These are phyloP conservation scores for Taxidea taxus DNA, from an alignment of 2,113 vertebrate genomes.

Conservation along the genomic window DNA sequence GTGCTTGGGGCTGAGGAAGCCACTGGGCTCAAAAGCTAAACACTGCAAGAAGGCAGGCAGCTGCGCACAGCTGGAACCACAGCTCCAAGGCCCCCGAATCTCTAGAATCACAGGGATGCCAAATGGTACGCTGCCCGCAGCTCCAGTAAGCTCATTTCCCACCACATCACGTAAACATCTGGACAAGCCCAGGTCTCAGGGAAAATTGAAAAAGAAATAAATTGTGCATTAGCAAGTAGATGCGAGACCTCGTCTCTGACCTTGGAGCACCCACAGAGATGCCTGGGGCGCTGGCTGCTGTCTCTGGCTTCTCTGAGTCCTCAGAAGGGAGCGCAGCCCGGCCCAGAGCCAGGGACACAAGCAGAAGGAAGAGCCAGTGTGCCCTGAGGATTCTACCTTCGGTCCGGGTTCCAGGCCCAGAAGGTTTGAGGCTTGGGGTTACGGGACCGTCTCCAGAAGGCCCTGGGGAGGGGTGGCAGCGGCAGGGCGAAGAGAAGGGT, in stretches of 20 bases:
- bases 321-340: rapidly evolving
- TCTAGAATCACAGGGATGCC: background rate
- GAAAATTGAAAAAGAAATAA: background rate
- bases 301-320: background rate
- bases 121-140: background rate
- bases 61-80: background rate
- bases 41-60: rapidly evolving
- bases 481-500: rapidly evolving
- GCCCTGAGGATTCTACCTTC: background rate
- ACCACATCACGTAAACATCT: background rate
- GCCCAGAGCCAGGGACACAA: background rate
- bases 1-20: background rate
- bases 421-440: background rate
- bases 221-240: background rate
- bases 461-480: background rate
- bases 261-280: background rate
- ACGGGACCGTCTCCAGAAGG: background rate
- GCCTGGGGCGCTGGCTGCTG: rapidly evolving
- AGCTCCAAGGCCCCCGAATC: background rate
- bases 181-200: background rate
- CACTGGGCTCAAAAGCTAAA: background rate
- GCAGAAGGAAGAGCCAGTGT: background rate
- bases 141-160: background rate
- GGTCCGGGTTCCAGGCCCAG: rapidly evolving
- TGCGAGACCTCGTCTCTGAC: background rate